Evolutionary conservation across 1,140 invertebrate species (phyloP).

Genomic region (Subanguina moxae): DNA sequence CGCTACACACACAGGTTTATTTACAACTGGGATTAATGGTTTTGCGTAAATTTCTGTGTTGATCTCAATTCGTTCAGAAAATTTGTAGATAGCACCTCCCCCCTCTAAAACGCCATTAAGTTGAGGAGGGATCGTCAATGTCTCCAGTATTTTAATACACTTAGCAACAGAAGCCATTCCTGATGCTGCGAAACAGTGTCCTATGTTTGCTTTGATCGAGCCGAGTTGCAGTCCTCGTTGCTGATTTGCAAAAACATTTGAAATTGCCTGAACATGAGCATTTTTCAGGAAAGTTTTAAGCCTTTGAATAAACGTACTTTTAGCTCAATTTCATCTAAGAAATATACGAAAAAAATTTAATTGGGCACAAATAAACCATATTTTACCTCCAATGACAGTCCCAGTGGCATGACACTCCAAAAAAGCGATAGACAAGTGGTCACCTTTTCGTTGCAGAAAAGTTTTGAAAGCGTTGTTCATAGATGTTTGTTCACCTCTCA

Average conservation of each 20-base stretch:
- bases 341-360: no score
- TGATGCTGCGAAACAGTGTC: slow-evolving; percentile 32
- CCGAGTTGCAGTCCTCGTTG: slow-evolving; percentile 10
- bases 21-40: background rate
- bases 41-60: background rate
- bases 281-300: no score
- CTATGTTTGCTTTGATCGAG: slow-evolving; percentile 31
- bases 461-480: slow-evolving; percentile 24
- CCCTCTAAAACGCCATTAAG: slow-evolving; percentile 12
- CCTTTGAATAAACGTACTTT: no score
- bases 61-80: background rate
- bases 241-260: slow-evolving; percentile 1
- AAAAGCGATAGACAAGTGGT: slow-evolving; percentile 14
- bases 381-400: slow-evolving; percentile 34
- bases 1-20: slow-evolving; percentile 11
- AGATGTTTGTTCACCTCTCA: slow-evolving; percentile 20
- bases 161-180: slow-evolving; percentile 35
- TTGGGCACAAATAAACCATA: no score
- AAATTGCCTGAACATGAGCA: slow-evolving; percentile 20
- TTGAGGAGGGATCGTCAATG: slow-evolving; percentile 26
- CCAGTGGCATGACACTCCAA: slow-evolving; percentile 41
- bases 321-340: no score
- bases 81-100: background rate
- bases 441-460: background rate
- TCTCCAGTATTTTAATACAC: slow-evolving; percentile 28